Percentiles rank a stretch among this genome's conserved stretches.
Evolutionary conservation across 2,797 vertebrate species (phyloP).

Genomic region (Sebastes variabilis): DNA sequence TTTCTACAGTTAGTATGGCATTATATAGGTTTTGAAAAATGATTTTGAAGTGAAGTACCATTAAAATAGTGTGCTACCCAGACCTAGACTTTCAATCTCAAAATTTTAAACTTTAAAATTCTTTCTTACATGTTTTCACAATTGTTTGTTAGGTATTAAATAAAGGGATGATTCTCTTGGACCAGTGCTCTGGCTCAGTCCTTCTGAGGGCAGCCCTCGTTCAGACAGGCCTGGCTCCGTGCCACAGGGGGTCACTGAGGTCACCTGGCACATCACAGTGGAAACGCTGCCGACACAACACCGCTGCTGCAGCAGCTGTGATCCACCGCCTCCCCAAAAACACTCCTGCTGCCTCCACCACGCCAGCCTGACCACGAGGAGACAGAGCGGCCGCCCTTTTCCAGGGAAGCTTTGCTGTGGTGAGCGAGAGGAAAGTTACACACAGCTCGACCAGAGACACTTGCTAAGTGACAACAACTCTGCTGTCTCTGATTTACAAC

Average conservation of each 20-base stretch:
- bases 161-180: constrained; percentile 11
- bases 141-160: background rate
- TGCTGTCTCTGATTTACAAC: constrained; percentile 3
- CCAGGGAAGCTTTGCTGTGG: constrained; percentile 41
- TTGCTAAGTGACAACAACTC: background rate
- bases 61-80: background rate
- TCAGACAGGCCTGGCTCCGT: constrained; percentile 48
- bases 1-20: background rate
- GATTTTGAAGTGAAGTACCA: accelerated
- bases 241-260: constrained; percentile 51
- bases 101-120: background rate
- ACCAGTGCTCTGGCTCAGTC: constrained; percentile 2
- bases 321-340: constrained; percentile 33
- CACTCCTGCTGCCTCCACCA: constrained; percentile 10
- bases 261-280: constrained; percentile 71
- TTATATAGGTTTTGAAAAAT: background rate
- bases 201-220: constrained; percentile 30
- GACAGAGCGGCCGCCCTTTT: constrained; percentile 46
- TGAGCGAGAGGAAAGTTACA: constrained; percentile 39
- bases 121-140: too few relatives aligned
- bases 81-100: background rate
- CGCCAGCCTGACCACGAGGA: constrained; percentile 47
- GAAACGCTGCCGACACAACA: constrained; percentile 68
- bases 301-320: constrained; percentile 49
- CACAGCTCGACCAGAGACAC: constrained; percentile 26